Evolutionary conservation across 1,140 invertebrate species (phyloP).

Genomic region (Coenobita brevimanus): DNA sequence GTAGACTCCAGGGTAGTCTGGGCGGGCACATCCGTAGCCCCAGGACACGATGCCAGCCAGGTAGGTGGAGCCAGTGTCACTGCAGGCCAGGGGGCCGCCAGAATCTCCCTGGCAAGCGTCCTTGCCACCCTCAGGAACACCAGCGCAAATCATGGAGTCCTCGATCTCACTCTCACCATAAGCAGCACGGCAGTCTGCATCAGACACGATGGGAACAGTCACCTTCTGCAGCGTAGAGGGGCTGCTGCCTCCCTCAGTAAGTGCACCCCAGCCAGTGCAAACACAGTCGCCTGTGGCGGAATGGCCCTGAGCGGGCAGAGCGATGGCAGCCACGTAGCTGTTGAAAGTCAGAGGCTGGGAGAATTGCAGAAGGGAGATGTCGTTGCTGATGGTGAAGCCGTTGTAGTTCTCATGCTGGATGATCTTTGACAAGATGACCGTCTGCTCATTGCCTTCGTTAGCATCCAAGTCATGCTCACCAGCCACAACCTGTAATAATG

Average conservation of each 20-base stretch:
- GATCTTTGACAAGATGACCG: conserved; percentile 71
- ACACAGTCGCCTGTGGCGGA: conserved; percentile 26
- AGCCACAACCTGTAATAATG: conserved; percentile 70
- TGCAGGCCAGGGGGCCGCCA: conserved; percentile 80
- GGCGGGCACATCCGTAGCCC: conserved; percentile 74
- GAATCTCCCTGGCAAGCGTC: conserved; percentile 77
- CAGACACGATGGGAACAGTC: conserved; percentile 36
- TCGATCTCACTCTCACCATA: conserved; percentile 10
- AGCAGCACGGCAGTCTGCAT: conserved; percentile 11
- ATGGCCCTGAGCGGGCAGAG: conserved; percentile 70
- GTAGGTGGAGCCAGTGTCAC: conserved; percentile 70
- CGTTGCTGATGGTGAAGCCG: conserved; percentile 73
- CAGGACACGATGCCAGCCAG: conserved; percentile 75
- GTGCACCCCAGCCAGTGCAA: conserved; percentile 48
- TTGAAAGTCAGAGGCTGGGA: conserved; percentile 76
- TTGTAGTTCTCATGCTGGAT: conserved; percentile 76
- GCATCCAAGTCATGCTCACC: conserved; percentile 72
- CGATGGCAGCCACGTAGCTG: conserved; percentile 74
- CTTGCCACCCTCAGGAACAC: conserved; percentile 72
- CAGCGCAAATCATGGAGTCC: conserved; percentile 72
- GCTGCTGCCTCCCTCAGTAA: neutral
- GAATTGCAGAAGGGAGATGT: conserved; percentile 80
- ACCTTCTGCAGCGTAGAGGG: conserved; percentile 36
- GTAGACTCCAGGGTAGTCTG: conserved; percentile 74
- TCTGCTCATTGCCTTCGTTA: conserved; percentile 74